These are phyloP conservation scores for Brachypalpus laphriformis DNA, from an alignment of 2,888 invertebrate genomes.

Conservation along the genomic window DNA sequence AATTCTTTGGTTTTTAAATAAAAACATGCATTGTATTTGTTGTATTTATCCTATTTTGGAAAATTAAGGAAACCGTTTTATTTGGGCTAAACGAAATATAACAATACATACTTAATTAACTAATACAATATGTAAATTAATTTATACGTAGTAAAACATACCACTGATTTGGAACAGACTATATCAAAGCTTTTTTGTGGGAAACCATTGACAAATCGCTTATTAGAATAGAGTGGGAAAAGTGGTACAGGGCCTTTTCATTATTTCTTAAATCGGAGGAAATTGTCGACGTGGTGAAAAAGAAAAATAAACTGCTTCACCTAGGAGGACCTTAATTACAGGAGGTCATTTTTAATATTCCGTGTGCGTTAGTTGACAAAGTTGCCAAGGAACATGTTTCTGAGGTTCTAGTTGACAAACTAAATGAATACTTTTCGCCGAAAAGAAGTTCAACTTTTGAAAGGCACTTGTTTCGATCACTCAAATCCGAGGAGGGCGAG, in stretches of 20 bases:
- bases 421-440: not conserved
- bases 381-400: too few species aligned
- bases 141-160: too few species aligned
- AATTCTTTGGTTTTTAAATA: too few species aligned
- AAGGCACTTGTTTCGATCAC: not conserved
- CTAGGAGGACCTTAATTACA: slow-evolving; percentile 44
- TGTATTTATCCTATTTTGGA: too few species aligned
- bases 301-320: not conserved
- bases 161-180: too few species aligned
- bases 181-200: slow-evolving; percentile 10
- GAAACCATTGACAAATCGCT: not conserved
- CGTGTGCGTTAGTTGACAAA: not conserved
- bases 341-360: slow-evolving; percentile 34
- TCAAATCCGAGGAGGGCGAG: not conserved
- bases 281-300: not conserved
- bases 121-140: too few species aligned
- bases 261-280: not conserved
- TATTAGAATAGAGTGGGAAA: slow-evolving; percentile 8
- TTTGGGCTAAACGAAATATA: too few species aligned
- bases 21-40: too few species aligned
- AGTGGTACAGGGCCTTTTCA: not conserved
- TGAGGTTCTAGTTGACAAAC: too few species aligned
- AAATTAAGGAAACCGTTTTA: too few species aligned
- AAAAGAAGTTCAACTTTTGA: not conserved
- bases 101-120: too few species aligned